These are phyloP conservation scores for Acipenser transmontanus DNA, from an alignment of 2,797 vertebrate species.

Conservation along the genomic window DNA sequence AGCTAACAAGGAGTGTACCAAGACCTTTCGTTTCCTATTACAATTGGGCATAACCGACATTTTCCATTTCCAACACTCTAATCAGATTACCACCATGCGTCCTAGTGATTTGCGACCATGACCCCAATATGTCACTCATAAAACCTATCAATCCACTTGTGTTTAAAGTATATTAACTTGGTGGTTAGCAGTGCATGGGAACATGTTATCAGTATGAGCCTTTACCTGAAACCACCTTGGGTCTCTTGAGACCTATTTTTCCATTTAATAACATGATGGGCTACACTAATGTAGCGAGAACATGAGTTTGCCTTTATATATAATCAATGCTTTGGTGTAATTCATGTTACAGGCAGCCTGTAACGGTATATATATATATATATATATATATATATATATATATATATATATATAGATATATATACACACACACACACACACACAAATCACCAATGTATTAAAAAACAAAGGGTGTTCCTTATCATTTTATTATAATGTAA, in stretches of 20 bases:
- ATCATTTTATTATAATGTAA: no score
- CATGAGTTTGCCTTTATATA: conserved; percentile 27
- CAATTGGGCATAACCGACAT: conserved; percentile 64
- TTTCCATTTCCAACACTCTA: conserved; percentile 54
- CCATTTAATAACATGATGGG: conserved; percentile 60
- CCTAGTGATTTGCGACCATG: conserved; percentile 35
- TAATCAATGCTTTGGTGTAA: conserved; percentile 38
- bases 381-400: no score
- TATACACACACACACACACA: no score
- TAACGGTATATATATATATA: no score
- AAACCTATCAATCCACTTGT: conserved; percentile 67
- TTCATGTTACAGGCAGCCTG: conserved; percentile 34
- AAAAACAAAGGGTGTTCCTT: no score
- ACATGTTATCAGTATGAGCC: conserved; percentile 50
- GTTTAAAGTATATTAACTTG: conserved; percentile 70
- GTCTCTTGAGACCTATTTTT: conserved; percentile 58
- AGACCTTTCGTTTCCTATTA: conserved; percentile 65
- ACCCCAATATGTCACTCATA: conserved; percentile 49
- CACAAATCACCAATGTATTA: no score
- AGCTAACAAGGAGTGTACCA: conserved; percentile 56
- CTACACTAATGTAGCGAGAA: conserved; percentile 36
- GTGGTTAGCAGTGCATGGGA: conserved; percentile 61
- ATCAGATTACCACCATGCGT: conserved; percentile 44
- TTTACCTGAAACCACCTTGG: conserved; percentile 59
- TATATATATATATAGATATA: no score